Base-by-base conservation (phyloP, 2,797 vertebrate genomes). In the Spinus pinus region DNA sequence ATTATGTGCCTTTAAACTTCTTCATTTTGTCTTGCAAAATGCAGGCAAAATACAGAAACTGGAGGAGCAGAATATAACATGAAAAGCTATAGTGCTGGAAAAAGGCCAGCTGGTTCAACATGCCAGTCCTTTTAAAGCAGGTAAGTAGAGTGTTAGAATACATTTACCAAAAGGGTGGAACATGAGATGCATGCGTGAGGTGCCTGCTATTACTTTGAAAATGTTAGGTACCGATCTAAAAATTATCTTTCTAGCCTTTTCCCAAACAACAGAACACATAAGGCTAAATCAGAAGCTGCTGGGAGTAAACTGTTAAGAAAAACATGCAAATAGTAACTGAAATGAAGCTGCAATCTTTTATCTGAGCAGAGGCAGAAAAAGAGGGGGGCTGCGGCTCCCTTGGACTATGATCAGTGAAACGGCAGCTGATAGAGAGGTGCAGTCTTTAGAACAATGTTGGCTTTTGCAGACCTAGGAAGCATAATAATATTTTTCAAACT, bases 31-130 rank as follows among this genome's bases (percentile, higher is more conserved):
- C 85, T 73, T 60, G 67, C 62, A 92, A 94, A 94, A 88, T 75
- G 54, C 81, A 74, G 77, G 70, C 61, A 62, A 81, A 91, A 86
- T 65, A 65, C 13, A 90, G 69, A 90, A 51, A 87, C 66, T 71
- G 88, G 64, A 94, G 65, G 80, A 94, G 90, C 85, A 87, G 94
- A 91, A 94, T 84, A 30, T 73, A 86, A 90, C 88, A 93, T 94
- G 88, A 96, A 93, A 95, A 96, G 83, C 73, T 65, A 20, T 58
- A 94, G 86, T 23, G 6, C 54, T 77, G 58, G 64, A 54, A 81
- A 96, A 94, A 94, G 95, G 90, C 88, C 83, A 94, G 49, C 90
- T 93, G 78, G 88, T 95, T 96, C 95, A 96, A 93, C 73, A 41
- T 80, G 73, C 70, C 60, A 54, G 56, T 91, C 53, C 83, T 94